Base-by-base conservation (phyloP, 2,113 vertebrate species). In the Nothobranchius kuhntae region DNA sequence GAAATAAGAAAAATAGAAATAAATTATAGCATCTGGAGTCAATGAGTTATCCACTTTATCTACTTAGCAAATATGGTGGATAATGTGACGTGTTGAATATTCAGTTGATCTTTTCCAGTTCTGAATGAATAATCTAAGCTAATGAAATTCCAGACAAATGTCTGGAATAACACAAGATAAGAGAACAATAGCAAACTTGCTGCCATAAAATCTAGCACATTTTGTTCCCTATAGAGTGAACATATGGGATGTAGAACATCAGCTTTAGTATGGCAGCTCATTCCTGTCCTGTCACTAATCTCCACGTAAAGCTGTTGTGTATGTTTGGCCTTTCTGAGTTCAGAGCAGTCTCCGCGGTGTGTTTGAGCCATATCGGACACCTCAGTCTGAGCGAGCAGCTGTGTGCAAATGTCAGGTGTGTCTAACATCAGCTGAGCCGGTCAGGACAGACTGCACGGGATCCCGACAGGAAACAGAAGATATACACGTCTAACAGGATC, bases 391-490 rank as follows among this genome's bases (percentile, higher is more conserved):
- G 30, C 4, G 61, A 81, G 65, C 84, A 86, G 71, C 79, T 83
- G 84, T 17, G 21, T 71, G 63, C 80, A 85, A 76, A 86, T 84
- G 81, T 68, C 71, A 62, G 72, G 65, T 65, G 63, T 66, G 57
- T 21, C 77, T 68, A 61, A 77, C 73, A 57, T 59, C 54, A 53
- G 53, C 60, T 70, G 50, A 77, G 24, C 68, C 58, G 58, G 21
- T 71, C 47, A 46, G 74, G 30, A 57, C 64, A 77, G 46, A 42
- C 17, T 56, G 58, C 15, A 47, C 77, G 40, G 60, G 65, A 69
- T 30, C 55, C 21, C 35, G 14, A 65, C 2, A 58, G 65, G 15
- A 44, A 59, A 53, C 45, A 67, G 44, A 51, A 36, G 2, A 70
- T 21, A 1, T 9, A 52, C 46, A 14, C 4, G 17, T 1, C 30